phyloP scores from a whole-genome alignment of 2,888 invertebrate genomes.

The Papilio elwesi region DNA sequence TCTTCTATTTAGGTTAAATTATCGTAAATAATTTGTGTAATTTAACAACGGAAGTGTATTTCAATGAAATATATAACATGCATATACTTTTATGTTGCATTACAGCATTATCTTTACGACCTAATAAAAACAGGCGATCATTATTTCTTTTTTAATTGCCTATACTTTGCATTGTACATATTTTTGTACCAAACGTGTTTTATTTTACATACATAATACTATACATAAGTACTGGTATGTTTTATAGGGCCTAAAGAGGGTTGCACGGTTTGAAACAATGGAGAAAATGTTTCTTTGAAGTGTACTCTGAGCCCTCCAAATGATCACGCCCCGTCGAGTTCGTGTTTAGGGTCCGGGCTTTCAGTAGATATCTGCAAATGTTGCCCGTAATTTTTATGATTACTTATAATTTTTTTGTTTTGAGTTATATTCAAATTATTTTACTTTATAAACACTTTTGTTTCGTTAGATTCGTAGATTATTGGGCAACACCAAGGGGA shows the following conservation, averaged over 20 bases:
- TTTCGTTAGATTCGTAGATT: no score
- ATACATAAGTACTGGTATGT: not conserved
- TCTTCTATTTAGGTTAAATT: slow-evolving; percentile 17
- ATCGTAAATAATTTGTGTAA: slow-evolving; percentile 10
- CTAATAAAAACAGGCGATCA: slow-evolving; percentile 7
- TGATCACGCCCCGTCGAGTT: slow-evolving; percentile 14
- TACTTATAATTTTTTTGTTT: not conserved
- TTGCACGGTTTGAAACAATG: slow-evolving; percentile 15
- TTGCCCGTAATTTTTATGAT: not conserved
- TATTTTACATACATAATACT: not conserved
- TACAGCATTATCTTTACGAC: slow-evolving; percentile 18
- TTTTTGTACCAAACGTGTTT: slow-evolving; percentile 1
- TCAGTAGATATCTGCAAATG: not conserved
- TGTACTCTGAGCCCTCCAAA: slow-evolving; percentile 23
- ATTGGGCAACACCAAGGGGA: no score
- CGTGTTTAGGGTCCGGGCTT: not conserved
- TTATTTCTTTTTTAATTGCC: slow-evolving; percentile 18
- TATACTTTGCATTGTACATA: slow-evolving; percentile 1
- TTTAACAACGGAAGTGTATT: not conserved
- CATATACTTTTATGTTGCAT: slow-evolving; percentile 12
- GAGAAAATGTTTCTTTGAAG: slow-evolving; percentile 12
- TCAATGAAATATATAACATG: not conserved
- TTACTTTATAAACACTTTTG: no score
- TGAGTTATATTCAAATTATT: not conserved
- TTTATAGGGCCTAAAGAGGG: slow-evolving; percentile 7